Evolutionary conservation across 2,797 vertebrate species (phyloP).

Genomic region (Pempheris klunzingeri): DNA sequence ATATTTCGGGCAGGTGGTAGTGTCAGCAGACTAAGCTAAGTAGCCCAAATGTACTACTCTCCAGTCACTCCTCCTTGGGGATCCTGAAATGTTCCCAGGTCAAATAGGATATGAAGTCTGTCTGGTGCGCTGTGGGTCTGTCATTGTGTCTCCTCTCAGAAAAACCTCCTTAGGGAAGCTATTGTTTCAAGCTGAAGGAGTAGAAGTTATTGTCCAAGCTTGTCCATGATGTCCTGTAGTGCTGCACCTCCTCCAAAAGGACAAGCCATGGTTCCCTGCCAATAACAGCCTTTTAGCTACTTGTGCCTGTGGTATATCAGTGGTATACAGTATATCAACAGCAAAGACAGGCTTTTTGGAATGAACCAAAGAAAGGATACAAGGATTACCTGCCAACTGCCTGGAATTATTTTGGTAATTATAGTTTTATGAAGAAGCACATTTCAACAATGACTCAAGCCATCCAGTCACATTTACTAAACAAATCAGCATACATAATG

Average conservation of each 20-base stretch:
- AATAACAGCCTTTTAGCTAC: not conserved
- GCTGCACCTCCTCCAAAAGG: not conserved
- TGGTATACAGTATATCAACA: not conserved
- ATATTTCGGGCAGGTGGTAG: not conserved
- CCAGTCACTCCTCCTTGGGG: not conserved
- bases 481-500: too few species aligned
- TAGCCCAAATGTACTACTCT: not conserved
- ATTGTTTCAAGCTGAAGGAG: not conserved
- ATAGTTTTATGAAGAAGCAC: too few species aligned
- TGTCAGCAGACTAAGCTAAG: conserved; percentile 6
- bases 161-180: not conserved
- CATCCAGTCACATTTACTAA: too few species aligned
- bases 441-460: too few species aligned
- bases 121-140: not conserved
- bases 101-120: not conserved
- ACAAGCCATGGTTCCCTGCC: not conserved
- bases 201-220: not conserved
- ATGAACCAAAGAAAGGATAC: too few species aligned
- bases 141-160: not conserved
- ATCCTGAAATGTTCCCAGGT: not conserved
- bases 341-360: not conserved
- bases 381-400: too few species aligned
- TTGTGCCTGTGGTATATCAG: not conserved
- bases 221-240: not conserved
- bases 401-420: not conserved